Evolutionary conservation across 2,797 vertebrate genomes (phyloP).

Genomic region (Alfaro cultratus): DNA sequence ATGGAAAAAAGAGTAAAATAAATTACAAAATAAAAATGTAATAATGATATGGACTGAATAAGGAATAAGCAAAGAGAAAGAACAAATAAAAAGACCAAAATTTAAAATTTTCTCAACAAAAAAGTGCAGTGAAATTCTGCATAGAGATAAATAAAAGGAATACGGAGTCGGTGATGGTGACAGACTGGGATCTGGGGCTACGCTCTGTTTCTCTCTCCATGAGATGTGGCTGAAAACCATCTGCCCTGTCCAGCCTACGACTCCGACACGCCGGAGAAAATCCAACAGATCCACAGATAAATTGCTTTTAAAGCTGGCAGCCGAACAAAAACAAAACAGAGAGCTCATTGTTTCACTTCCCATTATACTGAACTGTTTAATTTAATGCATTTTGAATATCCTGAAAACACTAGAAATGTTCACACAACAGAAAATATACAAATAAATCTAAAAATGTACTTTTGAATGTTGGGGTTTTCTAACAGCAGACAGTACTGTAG

Average conservation of each 20-base stretch:
- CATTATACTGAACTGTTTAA: neutral
- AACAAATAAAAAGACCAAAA: neutral
- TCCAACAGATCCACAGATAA: neutral
- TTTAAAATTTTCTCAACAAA: neutral
- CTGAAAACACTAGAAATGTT: neutral
- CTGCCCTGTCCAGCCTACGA: neutral
- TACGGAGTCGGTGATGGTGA: neutral
- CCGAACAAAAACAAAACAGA: neutral
- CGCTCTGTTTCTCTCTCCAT: constrained; percentile 4
- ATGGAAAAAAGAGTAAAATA: neutral
- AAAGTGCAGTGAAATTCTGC: neutral
- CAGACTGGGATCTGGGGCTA: neutral
- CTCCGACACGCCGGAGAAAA: constrained; percentile 18
- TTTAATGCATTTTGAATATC: neutral
- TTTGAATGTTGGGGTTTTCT: neutral
- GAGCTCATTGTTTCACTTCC: neutral
- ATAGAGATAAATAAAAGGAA: neutral
- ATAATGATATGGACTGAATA: neutral
- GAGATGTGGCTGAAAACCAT: constrained; percentile 6
- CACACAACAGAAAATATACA: neutral
- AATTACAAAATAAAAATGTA: neutral
- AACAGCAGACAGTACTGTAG: neutral
- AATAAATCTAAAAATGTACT: neutral
- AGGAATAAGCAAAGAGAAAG: neutral
- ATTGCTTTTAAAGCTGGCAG: neutral